Evolutionary conservation across 2,797 vertebrate species (phyloP), one percentile per base, ranked within the genome.

Genomic region (Protosalanx chinensis): DNA sequence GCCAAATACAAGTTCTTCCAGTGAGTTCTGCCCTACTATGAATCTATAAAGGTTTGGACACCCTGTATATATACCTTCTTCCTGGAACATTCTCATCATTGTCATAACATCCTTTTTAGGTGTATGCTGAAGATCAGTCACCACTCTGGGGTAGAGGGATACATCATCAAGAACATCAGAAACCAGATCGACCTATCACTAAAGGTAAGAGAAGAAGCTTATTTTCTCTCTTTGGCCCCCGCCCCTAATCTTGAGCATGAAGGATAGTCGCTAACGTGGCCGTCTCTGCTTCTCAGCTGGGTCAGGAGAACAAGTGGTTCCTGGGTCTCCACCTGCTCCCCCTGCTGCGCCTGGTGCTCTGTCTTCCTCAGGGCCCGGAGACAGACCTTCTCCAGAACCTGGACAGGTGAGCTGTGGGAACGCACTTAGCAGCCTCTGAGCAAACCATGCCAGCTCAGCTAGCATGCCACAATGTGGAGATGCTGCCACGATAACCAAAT

Each of bases 1-100:
- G 97, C 96, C 88, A 99, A 98, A 89, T 93, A 97, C 23, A 94
- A 90, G 2, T 96, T 97, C 78, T 96, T 98, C 90, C 95, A 93
- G 97, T 97, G 88, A 86, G 91, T 60, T 68, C 4, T 7, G 15
- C 12, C n/a, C 67, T 51, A 20, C 32, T 58, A 68, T 32, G 37
- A 35, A 29, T 33, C 32, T 58, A 68, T 32, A 59, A 35, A 29
- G 13, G 27, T 30, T 20, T 23, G 20, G 53, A 1, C 67, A n/a
- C 18, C 32, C 12, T 23, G 56, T 58, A 5, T 5, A n/a, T 35
- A n/a, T 57, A 57, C 30, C 30, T 18, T 23, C 10, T 20, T 35
- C 5, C 53, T 23, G 16, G 56, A 58, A 35, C 16, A 35, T 53
- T 4, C 27, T 41, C 29, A 13, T 41, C 49, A 20, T 65, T 46